Evolutionary conservation across 1,140 invertebrate species (phyloP).

Genomic region (Sarcophaga bullata): DNA sequence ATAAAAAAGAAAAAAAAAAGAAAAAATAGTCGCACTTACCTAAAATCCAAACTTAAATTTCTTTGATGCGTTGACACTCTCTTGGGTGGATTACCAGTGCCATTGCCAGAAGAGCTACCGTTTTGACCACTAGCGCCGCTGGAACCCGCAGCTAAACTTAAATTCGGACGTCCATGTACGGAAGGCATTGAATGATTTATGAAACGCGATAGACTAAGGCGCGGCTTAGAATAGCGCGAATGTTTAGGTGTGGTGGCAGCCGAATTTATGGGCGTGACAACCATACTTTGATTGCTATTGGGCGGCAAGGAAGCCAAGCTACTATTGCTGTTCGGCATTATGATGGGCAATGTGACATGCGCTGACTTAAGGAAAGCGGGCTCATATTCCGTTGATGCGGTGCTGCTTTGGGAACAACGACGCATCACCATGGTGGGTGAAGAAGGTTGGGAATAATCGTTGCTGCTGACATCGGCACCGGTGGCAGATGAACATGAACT

Average conservation of each 20-base stretch:
- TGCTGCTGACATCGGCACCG: constrained; percentile 41
- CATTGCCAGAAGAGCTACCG: constrained; percentile 43
- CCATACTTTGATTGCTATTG: constrained; percentile 20
- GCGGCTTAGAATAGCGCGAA: constrained; percentile 59
- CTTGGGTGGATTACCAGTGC: constrained; percentile 66
- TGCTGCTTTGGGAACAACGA: constrained; percentile 12
- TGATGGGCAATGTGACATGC: constrained; percentile 58
- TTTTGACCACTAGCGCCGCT: constrained; percentile 21
- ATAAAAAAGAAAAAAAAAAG: neutral
- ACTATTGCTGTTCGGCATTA: constrained; percentile 46
- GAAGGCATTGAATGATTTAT: constrained; percentile 67
- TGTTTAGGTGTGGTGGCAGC: constrained; percentile 63
- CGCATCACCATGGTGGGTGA: constrained; percentile 41
- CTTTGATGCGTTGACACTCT: constrained; percentile 79
- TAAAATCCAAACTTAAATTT: constrained; percentile 81
- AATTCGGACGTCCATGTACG: constrained; percentile 72
- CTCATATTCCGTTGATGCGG: constrained; percentile 49
- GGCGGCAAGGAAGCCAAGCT: constrained; percentile 46
- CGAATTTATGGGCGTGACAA: constrained; percentile 49
- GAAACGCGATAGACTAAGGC: constrained; percentile 60
- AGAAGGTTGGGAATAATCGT: constrained; percentile 38
- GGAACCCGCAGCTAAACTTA: constrained; percentile 53
- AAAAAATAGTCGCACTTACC: constrained; percentile 65
- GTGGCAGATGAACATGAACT: constrained; percentile 44
- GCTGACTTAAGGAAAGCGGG: constrained; percentile 56